A percentile compares a stretch with the other conserved stretches of the same genome.
These are phyloP conservation scores for Neomorphus geoffroyi DNA, from an alignment of 2,797 vertebrate genomes.

Conservation along the genomic window DNA sequence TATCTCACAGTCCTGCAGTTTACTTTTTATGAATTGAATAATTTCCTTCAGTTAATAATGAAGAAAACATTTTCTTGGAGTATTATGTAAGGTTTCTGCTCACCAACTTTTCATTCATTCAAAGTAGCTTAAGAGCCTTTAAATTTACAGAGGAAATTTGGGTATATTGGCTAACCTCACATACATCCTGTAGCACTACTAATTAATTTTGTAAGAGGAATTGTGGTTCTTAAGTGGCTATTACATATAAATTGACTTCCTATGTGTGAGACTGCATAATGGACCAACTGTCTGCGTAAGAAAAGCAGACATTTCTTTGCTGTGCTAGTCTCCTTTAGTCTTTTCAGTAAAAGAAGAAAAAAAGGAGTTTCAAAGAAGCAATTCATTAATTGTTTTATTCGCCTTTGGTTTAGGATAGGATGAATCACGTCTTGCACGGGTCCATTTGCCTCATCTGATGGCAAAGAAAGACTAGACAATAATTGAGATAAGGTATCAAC, in stretches of 20 bases:
- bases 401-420: not conserved
- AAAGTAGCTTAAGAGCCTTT: not conserved
- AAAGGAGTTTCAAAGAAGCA: not conserved
- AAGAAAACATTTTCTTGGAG: accelerated
- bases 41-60: not conserved
- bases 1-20: not conserved
- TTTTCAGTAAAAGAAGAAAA: not conserved
- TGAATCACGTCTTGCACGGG: not conserved
- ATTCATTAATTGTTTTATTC: not conserved
- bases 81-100: not conserved
- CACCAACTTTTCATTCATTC: not conserved
- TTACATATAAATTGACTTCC: not conserved
- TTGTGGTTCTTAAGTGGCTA: not conserved
- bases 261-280: not conserved
- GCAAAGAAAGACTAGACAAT: not conserved
- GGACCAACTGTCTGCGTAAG: not conserved
- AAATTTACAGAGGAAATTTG: not conserved
- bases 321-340: not conserved
- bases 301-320: not conserved
- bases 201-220: constrained; percentile 1
- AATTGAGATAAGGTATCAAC: not conserved
- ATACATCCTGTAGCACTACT: not conserved
- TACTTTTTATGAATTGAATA: not conserved
- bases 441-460: not conserved
- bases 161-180: not conserved